Conservation (phyloP, 2,797 vertebrate species). For the Enteromius argenteus region DNA sequence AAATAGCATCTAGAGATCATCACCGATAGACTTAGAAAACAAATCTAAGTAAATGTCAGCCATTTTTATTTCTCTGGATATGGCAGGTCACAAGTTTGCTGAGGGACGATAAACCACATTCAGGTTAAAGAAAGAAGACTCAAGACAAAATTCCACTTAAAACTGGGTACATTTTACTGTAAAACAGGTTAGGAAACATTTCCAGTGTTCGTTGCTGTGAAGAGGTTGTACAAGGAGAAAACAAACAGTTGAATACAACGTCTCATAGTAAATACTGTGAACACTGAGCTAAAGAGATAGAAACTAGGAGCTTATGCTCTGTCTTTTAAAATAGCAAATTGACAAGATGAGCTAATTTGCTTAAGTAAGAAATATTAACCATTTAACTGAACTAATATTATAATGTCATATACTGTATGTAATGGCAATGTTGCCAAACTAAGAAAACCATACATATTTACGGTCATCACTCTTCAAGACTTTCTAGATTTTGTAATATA, state of each 20-base stretch:
- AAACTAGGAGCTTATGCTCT: conserved; percentile 60
- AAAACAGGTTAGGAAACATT: conserved; percentile 71
- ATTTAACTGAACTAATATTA: conserved; percentile 33
- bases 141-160: conserved; percentile 54
- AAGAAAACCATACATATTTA: conserved; percentile 46
- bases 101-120: not conserved
- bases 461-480: conserved; percentile 54
- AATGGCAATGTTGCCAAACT: conserved; percentile 47
- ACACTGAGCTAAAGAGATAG: conserved; percentile 64
- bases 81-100: not conserved
- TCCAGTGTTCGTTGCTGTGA: conserved; percentile 63
- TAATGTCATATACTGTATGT: conserved; percentile 47
- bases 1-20: conserved; percentile 30
- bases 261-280: conserved; percentile 49
- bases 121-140: conserved; percentile 34
- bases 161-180: conserved; percentile 70
- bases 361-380: conserved; percentile 63
- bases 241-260: conserved; percentile 62
- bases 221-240: conserved; percentile 66
- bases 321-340: conserved; percentile 70
- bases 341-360: conserved; percentile 63
- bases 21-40: conserved; percentile 12
- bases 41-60: conserved; percentile 31
- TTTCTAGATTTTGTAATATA: conserved; percentile 41
- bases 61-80: conserved; percentile 38